Evolutionary conservation across 2,113 vertebrate genomes (phyloP).

Genomic region (Micromys minutus): DNA sequence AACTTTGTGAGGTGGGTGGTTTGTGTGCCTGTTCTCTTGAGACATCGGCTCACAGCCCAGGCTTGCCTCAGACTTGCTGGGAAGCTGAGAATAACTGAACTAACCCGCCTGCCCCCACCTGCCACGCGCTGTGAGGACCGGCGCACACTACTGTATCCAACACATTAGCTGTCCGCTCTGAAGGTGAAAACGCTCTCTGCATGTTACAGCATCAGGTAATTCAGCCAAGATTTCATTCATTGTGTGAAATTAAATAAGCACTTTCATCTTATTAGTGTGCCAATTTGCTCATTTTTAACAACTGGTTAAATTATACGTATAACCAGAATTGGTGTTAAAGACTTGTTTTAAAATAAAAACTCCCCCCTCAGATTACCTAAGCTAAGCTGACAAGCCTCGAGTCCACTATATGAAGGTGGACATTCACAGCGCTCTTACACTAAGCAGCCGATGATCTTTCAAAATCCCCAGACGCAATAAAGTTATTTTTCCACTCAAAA

Average conservation of each 20-base stretch:
- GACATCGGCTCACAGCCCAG: neutral
- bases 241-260: neutral
- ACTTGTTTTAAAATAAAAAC: neutral
- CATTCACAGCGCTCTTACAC: neutral
- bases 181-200: neutral
- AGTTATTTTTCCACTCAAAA: neutral
- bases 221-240: neutral
- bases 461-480: neutral
- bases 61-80: neutral
- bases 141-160: neutral
- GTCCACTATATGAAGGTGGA: no score
- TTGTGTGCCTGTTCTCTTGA: neutral
- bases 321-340: neutral
- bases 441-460: neutral
- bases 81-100: neutral
- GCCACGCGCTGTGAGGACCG: neutral
- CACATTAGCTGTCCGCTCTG: neutral
- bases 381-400: no score
- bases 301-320: neutral
- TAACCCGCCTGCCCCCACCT: neutral
- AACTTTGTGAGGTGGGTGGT: neutral
- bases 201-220: neutral
- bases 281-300: neutral
- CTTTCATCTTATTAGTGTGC: neutral
- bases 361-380: neutral